These are phyloP conservation scores for Pogonomyrmex californicus DNA, from an alignment of 1,140 invertebrate species.

Conservation along the genomic window DNA sequence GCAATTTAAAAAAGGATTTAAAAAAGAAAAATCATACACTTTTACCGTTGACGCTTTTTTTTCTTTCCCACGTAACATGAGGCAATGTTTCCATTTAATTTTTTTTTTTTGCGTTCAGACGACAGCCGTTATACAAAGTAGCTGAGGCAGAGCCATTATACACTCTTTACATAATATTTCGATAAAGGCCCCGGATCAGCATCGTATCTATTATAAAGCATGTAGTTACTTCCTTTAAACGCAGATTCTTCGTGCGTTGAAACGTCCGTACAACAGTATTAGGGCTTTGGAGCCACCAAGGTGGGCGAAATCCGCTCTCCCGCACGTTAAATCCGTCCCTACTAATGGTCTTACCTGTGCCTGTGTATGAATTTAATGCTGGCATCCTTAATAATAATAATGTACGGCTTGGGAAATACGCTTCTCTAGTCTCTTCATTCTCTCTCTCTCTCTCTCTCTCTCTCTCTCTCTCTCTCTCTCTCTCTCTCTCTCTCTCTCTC, in stretches of 20 bases:
- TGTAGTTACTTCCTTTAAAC: conserved; percentile 20
- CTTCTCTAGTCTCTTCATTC: background rate
- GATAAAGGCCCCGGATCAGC: background rate
- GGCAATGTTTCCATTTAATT: no score
- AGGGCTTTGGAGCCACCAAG: background rate
- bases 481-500: no score
- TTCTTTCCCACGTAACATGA: background rate
- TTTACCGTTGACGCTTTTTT: background rate
- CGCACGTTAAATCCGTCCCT: conserved; percentile 38
- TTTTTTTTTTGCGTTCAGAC: background rate
- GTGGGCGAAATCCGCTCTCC: conserved; percentile 25
- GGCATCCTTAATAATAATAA: conserved; percentile 54
- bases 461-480: no score
- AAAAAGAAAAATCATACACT: background rate
- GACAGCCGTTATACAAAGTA: background rate
- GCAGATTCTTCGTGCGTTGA: conserved; percentile 10
- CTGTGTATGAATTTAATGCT: conserved; percentile 47
- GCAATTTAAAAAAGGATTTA: background rate
- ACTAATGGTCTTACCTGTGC: conserved; percentile 49
- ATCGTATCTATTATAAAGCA: conserved; percentile 20
- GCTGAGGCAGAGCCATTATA: background rate
- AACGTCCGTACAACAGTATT: conserved; percentile 29
- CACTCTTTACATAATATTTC: background rate
- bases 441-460: no score
- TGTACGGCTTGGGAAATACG: conserved; percentile 17